phyloP scores from a whole-genome alignment of 1,140 invertebrate genomes.

The Maconellicoccus hirsutus region DNA sequence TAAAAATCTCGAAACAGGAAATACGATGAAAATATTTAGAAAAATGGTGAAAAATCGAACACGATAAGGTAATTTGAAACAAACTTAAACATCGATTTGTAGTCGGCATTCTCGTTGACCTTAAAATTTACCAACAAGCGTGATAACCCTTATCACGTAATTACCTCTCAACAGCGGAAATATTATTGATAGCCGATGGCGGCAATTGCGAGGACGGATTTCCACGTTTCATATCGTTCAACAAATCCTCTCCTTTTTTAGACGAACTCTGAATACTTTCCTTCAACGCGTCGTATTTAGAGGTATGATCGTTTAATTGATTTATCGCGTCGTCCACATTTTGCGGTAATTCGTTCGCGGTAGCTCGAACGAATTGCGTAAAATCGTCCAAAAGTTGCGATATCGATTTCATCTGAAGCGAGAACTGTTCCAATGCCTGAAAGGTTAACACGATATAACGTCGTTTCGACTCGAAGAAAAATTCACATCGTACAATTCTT shows the following conservation, averaged over 20 bases:
- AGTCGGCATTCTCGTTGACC: too few species aligned
- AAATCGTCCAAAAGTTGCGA: conserved; percentile 71
- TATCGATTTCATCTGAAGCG: conserved; percentile 74
- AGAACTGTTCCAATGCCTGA: conserved; percentile 89
- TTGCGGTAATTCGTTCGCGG: conserved; percentile 26
- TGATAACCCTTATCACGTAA: conserved; percentile 17
- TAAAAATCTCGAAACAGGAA: too few species aligned
- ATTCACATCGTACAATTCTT: conserved; percentile 61
- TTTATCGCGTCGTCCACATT: conserved; percentile 20
- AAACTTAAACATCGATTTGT: too few species aligned
- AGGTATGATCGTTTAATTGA: conserved; percentile 23
- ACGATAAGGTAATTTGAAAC: too few species aligned
- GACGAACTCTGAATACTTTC: conserved; percentile 69
- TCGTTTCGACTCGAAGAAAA: not conserved
- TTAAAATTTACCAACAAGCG: not conserved
- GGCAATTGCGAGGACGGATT: not conserved
- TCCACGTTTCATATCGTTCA: conserved; percentile 46
- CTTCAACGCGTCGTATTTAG: conserved; percentile 53
- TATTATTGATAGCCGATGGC: conserved; percentile 61
- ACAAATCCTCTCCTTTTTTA: conserved; percentile 68
- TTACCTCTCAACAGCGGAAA: conserved; percentile 82
- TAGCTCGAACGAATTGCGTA: conserved; percentile 59
- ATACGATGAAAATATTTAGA: too few species aligned
- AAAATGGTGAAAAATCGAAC: too few species aligned
- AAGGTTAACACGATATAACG: not conserved